A percentile compares a stretch with the other conserved stretches of the same genome.
These are phyloP conservation scores for Ciconia stormi DNA, from an alignment of 2,113 vertebrate genomes.

Conservation along the genomic window DNA sequence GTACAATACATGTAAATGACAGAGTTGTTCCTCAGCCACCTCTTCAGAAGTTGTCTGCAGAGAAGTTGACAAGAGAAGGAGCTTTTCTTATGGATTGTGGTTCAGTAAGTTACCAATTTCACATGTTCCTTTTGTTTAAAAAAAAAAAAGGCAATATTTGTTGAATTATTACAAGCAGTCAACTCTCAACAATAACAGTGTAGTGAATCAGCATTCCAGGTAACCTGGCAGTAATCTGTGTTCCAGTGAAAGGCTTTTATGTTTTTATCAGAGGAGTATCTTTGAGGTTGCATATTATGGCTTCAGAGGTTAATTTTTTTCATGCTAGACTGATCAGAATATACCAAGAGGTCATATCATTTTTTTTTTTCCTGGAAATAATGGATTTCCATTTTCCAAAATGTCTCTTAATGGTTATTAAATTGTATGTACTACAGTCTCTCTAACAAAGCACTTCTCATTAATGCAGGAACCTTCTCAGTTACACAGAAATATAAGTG, in stretches of 20 bases:
- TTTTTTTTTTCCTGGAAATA: not conserved
- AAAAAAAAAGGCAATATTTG: not conserved
- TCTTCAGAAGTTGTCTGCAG: constrained; percentile 88
- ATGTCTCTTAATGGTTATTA: not conserved
- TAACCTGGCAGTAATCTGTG: not conserved
- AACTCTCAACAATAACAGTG: not conserved
- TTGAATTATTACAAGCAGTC: not conserved
- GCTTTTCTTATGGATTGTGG: constrained; percentile 96
- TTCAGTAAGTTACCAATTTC: constrained; percentile 76
- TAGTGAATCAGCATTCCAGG: not conserved
- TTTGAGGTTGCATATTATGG: not conserved
- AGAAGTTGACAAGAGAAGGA: constrained; percentile 89
- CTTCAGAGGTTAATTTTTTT: not conserved
- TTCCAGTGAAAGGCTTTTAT: not conserved
- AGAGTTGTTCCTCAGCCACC: constrained; percentile 88
- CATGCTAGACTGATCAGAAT: not conserved
- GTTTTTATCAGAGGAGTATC: not conserved
- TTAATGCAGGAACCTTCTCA: not conserved
- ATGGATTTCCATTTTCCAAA: not conserved
- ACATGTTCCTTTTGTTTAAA: too few species aligned
- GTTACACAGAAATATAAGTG: rapidly evolving
- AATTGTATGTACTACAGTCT: not conserved
- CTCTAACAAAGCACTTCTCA: not conserved
- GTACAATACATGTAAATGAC: constrained; percentile 89
- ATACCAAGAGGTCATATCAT: not conserved